Percentiles rank a stretch among this genome's conserved stretches.
Conservation (phyloP, 2,888 invertebrate species). For the Thymelicus acteon region DNA sequence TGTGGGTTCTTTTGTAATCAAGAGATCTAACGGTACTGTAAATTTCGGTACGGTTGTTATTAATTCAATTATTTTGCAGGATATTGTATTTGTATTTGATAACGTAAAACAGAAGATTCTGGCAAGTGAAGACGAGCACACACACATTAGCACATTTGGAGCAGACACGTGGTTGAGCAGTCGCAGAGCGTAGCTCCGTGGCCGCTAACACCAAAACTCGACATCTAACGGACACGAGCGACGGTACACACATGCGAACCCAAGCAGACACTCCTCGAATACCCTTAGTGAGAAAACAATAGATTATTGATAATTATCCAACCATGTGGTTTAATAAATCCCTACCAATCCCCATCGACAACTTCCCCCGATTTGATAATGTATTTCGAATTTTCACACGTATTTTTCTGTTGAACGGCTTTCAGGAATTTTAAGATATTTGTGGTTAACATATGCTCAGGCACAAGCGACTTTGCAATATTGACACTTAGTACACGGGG, state of each 20-base stretch:
- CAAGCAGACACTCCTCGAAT: constrained; percentile 56
- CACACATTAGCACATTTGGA: constrained; percentile 34
- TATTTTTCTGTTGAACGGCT: background rate
- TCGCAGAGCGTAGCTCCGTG: constrained; percentile 68
- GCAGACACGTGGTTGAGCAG: constrained; percentile 54
- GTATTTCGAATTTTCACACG: too few relatives aligned
- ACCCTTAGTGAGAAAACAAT: constrained; percentile 40
- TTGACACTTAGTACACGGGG: too few relatives aligned
- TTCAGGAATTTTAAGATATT: background rate
- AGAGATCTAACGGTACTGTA: too few relatives aligned
- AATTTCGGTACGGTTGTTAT: background rate
- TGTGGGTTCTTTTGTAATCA: too few relatives aligned
- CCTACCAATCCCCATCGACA: too few relatives aligned
- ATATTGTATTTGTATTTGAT: background rate
- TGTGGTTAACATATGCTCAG: background rate
- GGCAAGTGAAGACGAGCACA: constrained; percentile 7
- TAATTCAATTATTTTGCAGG: background rate
- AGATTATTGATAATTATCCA: too few relatives aligned
- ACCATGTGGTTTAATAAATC: too few relatives aligned
- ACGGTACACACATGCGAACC: constrained; percentile 63
- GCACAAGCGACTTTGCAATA: background rate
- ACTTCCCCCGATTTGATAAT: too few relatives aligned
- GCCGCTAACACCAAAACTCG: constrained; percentile 80
- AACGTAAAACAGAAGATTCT: background rate
- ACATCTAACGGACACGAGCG: constrained; percentile 80